Percentiles rank a stretch among this genome's conserved stretches.
Conservation (phyloP, 2,888 invertebrate species). For the Pelosia muscerda region DNA sequence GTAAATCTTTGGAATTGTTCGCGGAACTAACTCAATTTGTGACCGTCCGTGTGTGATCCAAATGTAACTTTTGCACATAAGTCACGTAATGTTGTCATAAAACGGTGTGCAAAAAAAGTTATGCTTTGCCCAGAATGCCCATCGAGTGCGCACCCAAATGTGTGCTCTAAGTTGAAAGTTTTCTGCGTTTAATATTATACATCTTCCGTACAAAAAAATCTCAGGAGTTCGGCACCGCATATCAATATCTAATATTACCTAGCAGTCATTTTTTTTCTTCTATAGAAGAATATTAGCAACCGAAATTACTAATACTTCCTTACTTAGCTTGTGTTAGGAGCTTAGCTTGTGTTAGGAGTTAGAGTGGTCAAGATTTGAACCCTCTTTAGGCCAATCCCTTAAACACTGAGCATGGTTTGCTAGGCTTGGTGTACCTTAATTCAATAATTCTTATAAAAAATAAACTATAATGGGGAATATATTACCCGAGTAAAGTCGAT, state of each 20-base stretch:
- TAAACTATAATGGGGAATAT: too few relatives aligned
- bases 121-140: not conserved
- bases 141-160: not conserved
- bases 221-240: not conserved
- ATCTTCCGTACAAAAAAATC: not conserved
- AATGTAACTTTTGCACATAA: constrained; percentile 15
- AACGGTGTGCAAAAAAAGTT: not conserved
- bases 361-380: too few relatives aligned
- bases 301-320: too few relatives aligned
- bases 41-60: constrained; percentile 7
- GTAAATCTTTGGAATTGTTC: constrained; percentile 23
- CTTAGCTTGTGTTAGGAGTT: too few relatives aligned
- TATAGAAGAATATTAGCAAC: too few relatives aligned
- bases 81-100: constrained; percentile 20
- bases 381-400: too few relatives aligned
- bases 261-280: too few relatives aligned
- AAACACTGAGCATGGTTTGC: too few relatives aligned
- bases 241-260: too few relatives aligned
- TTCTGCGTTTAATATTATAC: not conserved
- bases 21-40: constrained; percentile 21
- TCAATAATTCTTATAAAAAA: too few relatives aligned
- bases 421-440: too few relatives aligned
- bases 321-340: too few relatives aligned
- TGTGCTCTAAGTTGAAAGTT: not conserved
- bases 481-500: not conserved